Conservation (phyloP, 2,888 invertebrate species). For the Noctua pronuba region DNA sequence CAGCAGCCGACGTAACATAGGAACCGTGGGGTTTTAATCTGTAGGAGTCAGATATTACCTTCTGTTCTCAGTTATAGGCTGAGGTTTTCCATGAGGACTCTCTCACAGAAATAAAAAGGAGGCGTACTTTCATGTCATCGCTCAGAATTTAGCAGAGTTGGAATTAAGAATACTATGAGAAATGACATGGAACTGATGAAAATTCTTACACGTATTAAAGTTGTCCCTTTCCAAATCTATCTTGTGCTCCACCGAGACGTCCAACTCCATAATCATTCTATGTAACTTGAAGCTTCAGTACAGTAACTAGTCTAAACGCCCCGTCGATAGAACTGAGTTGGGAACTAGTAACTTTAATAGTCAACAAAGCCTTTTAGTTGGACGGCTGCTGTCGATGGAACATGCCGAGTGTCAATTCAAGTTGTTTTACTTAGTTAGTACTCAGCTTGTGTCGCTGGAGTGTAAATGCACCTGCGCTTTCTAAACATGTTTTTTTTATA, state of each 20-base stretch:
- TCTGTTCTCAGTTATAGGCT: not conserved
- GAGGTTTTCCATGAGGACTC: not conserved
- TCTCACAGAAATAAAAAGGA: not conserved
- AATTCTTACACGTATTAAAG: not conserved
- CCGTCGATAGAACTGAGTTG: conserved; percentile 34
- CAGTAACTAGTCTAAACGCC: conserved; percentile 30
- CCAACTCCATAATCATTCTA: conserved; percentile 10
- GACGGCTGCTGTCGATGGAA: conserved; percentile 38
- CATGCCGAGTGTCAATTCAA: conserved; percentile 54
- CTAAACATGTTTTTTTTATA: not conserved
- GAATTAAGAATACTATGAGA: not conserved
- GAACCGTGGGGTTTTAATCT: not conserved
- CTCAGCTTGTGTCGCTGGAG: conserved; percentile 29
- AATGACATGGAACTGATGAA: not conserved
- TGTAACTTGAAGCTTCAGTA: conserved; percentile 20
- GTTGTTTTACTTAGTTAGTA: conserved; percentile 59
- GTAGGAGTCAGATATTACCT: not conserved
- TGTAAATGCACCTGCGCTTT: not conserved
- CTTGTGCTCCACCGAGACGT: not conserved
- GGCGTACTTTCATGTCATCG: not conserved
- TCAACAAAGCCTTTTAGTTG: conserved; percentile 44
- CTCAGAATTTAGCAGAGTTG: not conserved
- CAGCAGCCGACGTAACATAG: not conserved
- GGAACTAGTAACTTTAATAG: conserved; percentile 50
- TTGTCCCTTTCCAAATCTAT: not conserved